Evolutionary conservation across 1,140 invertebrate species (phyloP), one percentile per base, ranked within the genome.

Genomic region (Eciton burchellii): DNA sequence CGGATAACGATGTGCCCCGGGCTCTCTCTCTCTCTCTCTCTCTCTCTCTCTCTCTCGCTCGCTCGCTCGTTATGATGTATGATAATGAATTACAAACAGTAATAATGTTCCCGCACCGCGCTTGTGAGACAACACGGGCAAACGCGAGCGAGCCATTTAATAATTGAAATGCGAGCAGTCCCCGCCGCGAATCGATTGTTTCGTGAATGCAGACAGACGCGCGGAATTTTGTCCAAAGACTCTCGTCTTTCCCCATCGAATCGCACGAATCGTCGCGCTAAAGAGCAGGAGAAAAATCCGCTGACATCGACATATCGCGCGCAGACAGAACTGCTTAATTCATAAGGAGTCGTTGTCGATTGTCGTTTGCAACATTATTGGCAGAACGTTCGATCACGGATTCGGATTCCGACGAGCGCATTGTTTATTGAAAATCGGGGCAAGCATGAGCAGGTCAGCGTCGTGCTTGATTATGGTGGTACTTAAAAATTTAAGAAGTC

Each of bases 1-100:
- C 74, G 74, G 43, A 43, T 77, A 68, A 79, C 29, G 35, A 63
- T n/a, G 16, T 21, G 56, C 21, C 12, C 29, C 12, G 8, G 21
- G 26, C 1, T 43, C n/a, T n/a, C n/a, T n/a, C n/a, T n/a, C n/a
- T n/a, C n/a, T n/a, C n/a, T 35, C 35, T 6, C 35, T 35, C 35
- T 35, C 35, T 35, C 35, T 35, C 35, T 35, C 35, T 35, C 35
- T 35, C 35, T 35, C 35, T 35, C 35, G 26, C 49, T 35, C 63
- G 56, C 49, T 77, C 43, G 26, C n/a, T 21, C 24, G 56, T 57
- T 49, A 56, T 79, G 68, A 79, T 79, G 43, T 79, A 79, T 68
- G 74, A 68, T 79, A 79, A 79, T 79, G 74, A 79, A 79, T 79
- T 79, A 79, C 49, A 79, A 45, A 79, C 49, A 56, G 74, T 56